Evolutionary conservation across 2,888 invertebrate genomes (phyloP).

Genomic region (Euzophera pinguis): DNA sequence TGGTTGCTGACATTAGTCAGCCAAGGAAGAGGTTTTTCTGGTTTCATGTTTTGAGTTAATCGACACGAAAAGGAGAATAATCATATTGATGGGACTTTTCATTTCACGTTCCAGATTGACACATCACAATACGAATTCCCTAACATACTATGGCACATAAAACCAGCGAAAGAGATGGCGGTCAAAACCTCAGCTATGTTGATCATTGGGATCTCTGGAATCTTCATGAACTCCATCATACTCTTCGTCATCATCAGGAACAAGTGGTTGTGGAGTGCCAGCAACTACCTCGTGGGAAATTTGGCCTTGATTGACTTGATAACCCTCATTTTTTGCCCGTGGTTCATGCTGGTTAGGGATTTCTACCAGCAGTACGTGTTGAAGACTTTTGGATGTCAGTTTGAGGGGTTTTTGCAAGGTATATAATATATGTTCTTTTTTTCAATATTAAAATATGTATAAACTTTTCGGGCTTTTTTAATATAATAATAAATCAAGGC

Average conservation of each 20-base stretch:
- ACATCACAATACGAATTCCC: slow-evolving; percentile 75
- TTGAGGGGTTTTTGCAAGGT: slow-evolving; percentile 89
- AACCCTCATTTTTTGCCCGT: slow-evolving; percentile 84
- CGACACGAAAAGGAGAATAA: too few relatives aligned
- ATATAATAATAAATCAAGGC: too few relatives aligned
- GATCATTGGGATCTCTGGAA: slow-evolving; percentile 81
- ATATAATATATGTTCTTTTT: not conserved
- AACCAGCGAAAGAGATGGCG: slow-evolving; percentile 79
- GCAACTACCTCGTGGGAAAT: slow-evolving; percentile 86
- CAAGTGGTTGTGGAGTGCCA: slow-evolving; percentile 83
- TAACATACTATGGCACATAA: slow-evolving; percentile 83
- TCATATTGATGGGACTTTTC: not conserved
- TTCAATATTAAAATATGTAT: too few relatives aligned
- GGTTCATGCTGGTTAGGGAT: slow-evolving; percentile 87
- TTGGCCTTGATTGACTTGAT: slow-evolving; percentile 86
- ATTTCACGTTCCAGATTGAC: slow-evolving; percentile 57
- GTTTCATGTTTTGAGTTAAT: too few relatives aligned
- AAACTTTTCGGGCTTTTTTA: too few relatives aligned
- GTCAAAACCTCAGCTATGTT: slow-evolving; percentile 81
- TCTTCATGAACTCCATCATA: slow-evolving; percentile 83
- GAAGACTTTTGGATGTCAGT: slow-evolving; percentile 85
- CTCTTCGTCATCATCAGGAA: slow-evolving; percentile 82
- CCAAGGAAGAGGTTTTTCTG: too few relatives aligned
- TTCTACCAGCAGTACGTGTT: slow-evolving; percentile 89
- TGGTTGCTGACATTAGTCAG: too few relatives aligned